Conservation (phyloP, 2,888 invertebrate species). For the Phengaris alcon region DNA sequence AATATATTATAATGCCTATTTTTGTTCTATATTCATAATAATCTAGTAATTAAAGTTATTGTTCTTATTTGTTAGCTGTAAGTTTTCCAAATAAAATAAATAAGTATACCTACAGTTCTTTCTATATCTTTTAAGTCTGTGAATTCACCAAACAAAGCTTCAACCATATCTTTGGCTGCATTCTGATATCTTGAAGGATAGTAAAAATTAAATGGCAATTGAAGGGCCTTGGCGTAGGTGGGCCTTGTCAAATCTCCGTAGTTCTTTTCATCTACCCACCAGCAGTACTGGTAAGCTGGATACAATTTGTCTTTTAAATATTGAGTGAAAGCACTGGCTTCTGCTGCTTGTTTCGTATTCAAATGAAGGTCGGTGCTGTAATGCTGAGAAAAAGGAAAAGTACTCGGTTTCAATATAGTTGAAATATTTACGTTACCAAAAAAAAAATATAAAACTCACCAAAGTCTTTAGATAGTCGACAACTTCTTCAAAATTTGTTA, state of each 20-base stretch:
- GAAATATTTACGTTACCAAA: neutral
- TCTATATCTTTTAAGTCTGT: constrained; percentile 81
- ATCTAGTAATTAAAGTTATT: too few relatives aligned
- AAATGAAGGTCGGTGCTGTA: constrained; percentile 83
- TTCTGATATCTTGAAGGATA: constrained; percentile 85
- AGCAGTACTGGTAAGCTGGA: constrained; percentile 88
- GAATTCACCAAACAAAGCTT: constrained; percentile 81
- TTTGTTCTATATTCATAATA: too few relatives aligned
- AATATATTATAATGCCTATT: neutral
- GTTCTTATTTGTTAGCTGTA: too few relatives aligned
- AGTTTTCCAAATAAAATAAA: neutral
- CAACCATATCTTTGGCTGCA: constrained; percentile 81
- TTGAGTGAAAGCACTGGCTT: constrained; percentile 87
- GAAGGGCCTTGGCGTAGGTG: constrained; percentile 89
- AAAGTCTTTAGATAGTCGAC: constrained; percentile 83
- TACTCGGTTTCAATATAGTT: neutral
- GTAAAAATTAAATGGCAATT: constrained; percentile 92
- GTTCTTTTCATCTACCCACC: constrained; percentile 93
- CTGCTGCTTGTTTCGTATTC: constrained; percentile 83
- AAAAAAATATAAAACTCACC: constrained; percentile 57
- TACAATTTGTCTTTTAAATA: constrained; percentile 89
- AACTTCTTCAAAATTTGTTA: constrained; percentile 84
- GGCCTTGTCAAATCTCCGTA: constrained; percentile 88
- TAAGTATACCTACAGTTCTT: constrained; percentile 62
- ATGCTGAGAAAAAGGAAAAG: constrained; percentile 59